phyloP scores from a whole-genome alignment of 2,888 invertebrate genomes.

The Tenthredo amoena region DNA sequence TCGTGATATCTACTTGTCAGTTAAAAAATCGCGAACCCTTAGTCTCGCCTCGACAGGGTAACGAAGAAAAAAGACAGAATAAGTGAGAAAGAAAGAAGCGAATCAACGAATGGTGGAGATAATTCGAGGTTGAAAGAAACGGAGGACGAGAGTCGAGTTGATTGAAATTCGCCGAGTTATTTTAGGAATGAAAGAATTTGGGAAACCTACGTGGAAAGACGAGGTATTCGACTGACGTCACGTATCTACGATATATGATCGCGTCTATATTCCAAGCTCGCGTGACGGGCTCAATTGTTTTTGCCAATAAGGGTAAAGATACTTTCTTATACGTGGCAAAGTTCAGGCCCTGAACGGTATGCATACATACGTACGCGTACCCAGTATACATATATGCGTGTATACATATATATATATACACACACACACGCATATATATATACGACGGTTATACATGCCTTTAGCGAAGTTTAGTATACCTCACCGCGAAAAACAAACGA shows the following conservation, averaged over 20 bases:
- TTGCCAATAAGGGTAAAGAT: slow-evolving; percentile 2
- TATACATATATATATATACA: background rate
- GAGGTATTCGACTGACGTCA: slow-evolving; percentile 22
- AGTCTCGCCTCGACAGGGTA: background rate
- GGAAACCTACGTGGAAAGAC: background rate
- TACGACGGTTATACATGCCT: background rate
- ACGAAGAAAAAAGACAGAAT: background rate
- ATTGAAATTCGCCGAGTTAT: slow-evolving; percentile 18
- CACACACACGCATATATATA: too few species aligned
- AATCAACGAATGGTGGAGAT: background rate
- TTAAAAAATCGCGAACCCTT: slow-evolving; percentile 17
- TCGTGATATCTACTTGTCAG: slow-evolving; percentile 17
- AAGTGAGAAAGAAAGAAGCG: background rate
- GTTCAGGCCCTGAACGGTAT: background rate
- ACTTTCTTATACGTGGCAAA: slow-evolving; percentile 14
- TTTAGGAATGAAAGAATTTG: slow-evolving; percentile 1
- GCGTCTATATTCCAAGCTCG: background rate
- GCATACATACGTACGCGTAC: background rate
- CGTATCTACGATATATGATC: background rate
- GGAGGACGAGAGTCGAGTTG: background rate
- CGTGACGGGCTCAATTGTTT: slow-evolving; percentile 47
- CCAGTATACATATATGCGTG: background rate
- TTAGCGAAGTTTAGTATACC: background rate
- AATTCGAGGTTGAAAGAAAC: background rate
- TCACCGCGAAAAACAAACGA: slow-evolving; percentile 4